Conservation (phyloP, 2,888 invertebrate species). For the Chrysomela aeneicollis region DNA sequence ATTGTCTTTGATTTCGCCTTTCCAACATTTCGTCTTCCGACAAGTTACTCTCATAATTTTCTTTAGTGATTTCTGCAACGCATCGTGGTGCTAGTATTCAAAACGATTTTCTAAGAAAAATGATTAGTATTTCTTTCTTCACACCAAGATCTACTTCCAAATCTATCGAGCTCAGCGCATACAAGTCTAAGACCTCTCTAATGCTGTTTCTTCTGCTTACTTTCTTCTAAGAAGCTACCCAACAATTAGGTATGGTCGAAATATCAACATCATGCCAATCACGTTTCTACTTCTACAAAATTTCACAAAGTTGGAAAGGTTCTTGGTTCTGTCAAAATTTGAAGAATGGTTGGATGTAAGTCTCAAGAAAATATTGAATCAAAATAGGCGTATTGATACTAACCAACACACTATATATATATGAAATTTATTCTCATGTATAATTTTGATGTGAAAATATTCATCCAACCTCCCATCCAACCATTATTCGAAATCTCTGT, state of each 20-base stretch:
- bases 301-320: slow-evolving; percentile 1
- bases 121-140: slow-evolving; percentile 50
- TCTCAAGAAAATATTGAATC: too few species aligned
- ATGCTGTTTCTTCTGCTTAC: slow-evolving; percentile 25
- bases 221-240: slow-evolving; percentile 34
- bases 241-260: slow-evolving; percentile 16
- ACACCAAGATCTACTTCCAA: slow-evolving; percentile 50
- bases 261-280: slow-evolving; percentile 31
- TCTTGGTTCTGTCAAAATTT: slow-evolving; percentile 2
- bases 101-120: slow-evolving; percentile 46
- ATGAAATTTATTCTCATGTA: too few species aligned
- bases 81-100: slow-evolving; percentile 60
- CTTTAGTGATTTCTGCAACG: slow-evolving; percentile 81
- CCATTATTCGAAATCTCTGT: too few species aligned
- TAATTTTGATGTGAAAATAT: too few species aligned
- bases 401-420: too few species aligned
- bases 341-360: background rate
- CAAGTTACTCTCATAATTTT: slow-evolving; percentile 74
- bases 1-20: slow-evolving; percentile 58
- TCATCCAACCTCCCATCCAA: too few species aligned
- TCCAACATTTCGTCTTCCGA: slow-evolving; percentile 72
- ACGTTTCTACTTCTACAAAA: slow-evolving; percentile 31
- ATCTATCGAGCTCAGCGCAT: slow-evolving; percentile 32
- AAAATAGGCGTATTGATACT: too few species aligned
- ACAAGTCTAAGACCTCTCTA: slow-evolving; percentile 30